A percentile compares a stretch with the other conserved stretches of the same genome.
phyloP scores from a whole-genome alignment of 2,113 vertebrate species.

The Mellivora capensis region DNA sequence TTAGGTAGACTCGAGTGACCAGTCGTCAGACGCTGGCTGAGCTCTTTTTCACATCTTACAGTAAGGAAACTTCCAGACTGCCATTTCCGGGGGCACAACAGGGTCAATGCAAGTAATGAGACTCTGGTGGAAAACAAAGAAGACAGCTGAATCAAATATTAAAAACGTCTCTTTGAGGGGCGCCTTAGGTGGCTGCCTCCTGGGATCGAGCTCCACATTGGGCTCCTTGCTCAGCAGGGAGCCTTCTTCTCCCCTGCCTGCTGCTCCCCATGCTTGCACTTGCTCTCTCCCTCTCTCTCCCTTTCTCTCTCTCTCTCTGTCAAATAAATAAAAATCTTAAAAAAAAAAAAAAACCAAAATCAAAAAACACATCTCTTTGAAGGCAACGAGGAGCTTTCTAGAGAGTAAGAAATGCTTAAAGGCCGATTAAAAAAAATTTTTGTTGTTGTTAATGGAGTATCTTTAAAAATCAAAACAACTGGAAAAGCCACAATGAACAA shows the following conservation, averaged over 20 bases:
- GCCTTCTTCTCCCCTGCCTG: too few relatives aligned
- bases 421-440: not conserved
- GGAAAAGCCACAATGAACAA: not conserved
- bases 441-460: not conserved
- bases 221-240: too few relatives aligned
- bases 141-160: slow-evolving; percentile 36
- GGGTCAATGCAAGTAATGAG: slow-evolving; percentile 23
- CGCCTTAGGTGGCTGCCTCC: too few relatives aligned
- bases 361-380: not conserved
- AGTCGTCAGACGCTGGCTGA: not conserved
- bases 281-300: too few relatives aligned
- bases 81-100: not conserved
- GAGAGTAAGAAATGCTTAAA: not conserved
- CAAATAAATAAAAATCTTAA: too few relatives aligned
- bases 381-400: not conserved
- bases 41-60: not conserved
- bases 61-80: slow-evolving; percentile 17
- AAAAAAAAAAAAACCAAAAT: too few relatives aligned
- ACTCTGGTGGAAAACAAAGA: slow-evolving; percentile 27
- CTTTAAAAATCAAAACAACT: not conserved
- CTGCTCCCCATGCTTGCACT: too few relatives aligned
- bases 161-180: not conserved
- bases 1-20: not conserved
- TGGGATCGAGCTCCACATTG: too few relatives aligned
- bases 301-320: too few relatives aligned